Evolutionary conservation across 2,888 invertebrate genomes (phyloP), one percentile per base, ranked within the genome.

Genomic region (Eucera pruinosa): DNA sequence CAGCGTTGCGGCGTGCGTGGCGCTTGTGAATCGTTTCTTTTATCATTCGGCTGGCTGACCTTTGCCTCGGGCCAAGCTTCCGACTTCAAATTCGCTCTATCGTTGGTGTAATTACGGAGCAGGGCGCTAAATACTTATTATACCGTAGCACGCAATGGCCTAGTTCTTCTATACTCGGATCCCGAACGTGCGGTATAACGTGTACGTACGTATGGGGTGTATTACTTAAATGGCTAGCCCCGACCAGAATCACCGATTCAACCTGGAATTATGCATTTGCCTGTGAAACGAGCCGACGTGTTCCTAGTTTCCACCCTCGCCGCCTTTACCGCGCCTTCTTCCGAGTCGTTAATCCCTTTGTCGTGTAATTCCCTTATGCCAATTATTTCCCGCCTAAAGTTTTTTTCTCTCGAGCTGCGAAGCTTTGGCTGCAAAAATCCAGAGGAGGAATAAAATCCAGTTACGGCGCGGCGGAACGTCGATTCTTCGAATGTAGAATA

Each of bases 121-220:
- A 45, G 50, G 45, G 68, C 30, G 78, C 50, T 72, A 73, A 80
- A 80, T 65, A 80, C 78, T 80, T 78, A 80, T 80, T 80, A 78
- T 62, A 78, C 78, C 27, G 18, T 57, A 57, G 69, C 79, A 80
- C 69, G 79, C 79, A 73, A 80, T 52, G 79, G 52, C 79, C 79
- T 43, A 80, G 65, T 78, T 78, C 74, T 47, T 62, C 57, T 33
- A n/a, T n/a, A 43, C 47, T 54, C 43, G 55, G 48, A 65, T 60
- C 54, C 41, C 60, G 15, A 43, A 47, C 60, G 18, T 27, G 39
- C 41, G 2, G 18, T n/a, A n/a, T n/a, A 54, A n/a, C 13, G 11
- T 4, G 25, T 36, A n/a, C 23, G 33, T 27, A 58, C 41, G 30
- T 4, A 25, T 25, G 4, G 18, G 18, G 25, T 55, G 20, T 45